phyloP scores from a whole-genome alignment of 1,140 invertebrate genomes.

The Procambarus clarkii region DNA sequence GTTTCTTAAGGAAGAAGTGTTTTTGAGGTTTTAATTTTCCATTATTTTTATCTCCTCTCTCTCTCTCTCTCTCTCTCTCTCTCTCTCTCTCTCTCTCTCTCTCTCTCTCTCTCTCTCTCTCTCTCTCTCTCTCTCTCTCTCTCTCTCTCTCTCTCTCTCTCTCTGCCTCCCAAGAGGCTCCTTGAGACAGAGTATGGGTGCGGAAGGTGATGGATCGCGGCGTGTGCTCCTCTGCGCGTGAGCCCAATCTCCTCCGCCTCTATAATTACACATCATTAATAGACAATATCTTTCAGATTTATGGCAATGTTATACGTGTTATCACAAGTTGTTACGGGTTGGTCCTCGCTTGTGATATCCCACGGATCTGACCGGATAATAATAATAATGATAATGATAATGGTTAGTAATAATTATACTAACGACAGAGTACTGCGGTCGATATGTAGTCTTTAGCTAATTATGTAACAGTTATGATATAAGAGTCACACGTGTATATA shows the following conservation, averaged over 20 bases:
- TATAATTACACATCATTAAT: slow-evolving; percentile 31
- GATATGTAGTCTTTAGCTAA: too few species aligned
- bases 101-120: background rate
- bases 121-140: background rate
- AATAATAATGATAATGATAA: background rate
- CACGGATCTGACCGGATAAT: background rate
- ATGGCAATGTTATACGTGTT: slow-evolving; percentile 3
- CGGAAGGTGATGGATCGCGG: background rate
- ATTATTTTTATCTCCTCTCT: too few species aligned
- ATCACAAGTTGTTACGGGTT: background rate
- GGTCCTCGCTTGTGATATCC: background rate
- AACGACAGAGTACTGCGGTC: too few species aligned
- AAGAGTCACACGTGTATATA: too few species aligned
- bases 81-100: too few species aligned
- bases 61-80: background rate
- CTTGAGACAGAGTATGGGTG: background rate
- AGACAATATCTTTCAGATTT: slow-evolving; percentile 39
- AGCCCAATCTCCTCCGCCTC: background rate
- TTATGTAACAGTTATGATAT: too few species aligned
- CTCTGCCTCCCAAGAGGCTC: background rate
- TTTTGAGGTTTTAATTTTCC: too few species aligned
- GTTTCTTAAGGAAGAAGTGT: too few species aligned
- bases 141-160: background rate
- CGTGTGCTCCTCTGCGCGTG: background rate
- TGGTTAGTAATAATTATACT: too few species aligned